Percentiles rank a stretch among this genome's conserved stretches.
phyloP scores from a whole-genome alignment of 2,113 vertebrate species.

The Chlorocebus sabaeus region DNA sequence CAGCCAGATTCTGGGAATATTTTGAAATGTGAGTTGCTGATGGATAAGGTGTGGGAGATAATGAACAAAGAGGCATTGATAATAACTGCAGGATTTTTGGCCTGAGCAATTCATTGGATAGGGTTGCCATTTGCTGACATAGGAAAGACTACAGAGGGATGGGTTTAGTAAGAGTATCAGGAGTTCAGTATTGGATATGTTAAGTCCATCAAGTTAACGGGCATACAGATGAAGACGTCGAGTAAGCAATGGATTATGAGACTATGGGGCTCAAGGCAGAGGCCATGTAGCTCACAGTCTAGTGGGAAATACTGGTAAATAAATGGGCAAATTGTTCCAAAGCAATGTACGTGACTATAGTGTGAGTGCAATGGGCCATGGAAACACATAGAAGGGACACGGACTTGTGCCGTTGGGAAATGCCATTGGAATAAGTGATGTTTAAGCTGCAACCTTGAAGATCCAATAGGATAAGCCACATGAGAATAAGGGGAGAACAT shows the following conservation, averaged over 20 bases:
- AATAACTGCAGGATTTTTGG: not conserved
- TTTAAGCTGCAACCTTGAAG: not conserved
- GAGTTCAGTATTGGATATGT: not conserved
- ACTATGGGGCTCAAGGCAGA: not conserved
- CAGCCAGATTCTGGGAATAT: not conserved
- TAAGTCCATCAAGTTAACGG: not conserved
- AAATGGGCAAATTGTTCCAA: not conserved
- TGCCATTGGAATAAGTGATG: not conserved
- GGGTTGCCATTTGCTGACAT: not conserved
- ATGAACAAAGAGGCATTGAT: not conserved
- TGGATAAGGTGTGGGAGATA: not conserved
- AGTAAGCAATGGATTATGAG: not conserved
- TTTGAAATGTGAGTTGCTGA: not conserved
- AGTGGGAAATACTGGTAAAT: not conserved
- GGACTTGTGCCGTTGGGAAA: not conserved
- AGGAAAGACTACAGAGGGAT: not conserved
- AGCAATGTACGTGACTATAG: rapidly evolving
- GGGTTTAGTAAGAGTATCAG: not conserved
- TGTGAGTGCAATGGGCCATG: not conserved
- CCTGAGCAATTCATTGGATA: not conserved
- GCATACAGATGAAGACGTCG: not conserved
- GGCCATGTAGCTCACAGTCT: not conserved
- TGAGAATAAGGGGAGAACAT: not conserved
- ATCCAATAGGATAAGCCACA: not conserved
- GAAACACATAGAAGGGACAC: not conserved